Evolutionary conservation across 2,113 vertebrate species (phyloP).

Genomic region (Stigmatopora nigra): DNA sequence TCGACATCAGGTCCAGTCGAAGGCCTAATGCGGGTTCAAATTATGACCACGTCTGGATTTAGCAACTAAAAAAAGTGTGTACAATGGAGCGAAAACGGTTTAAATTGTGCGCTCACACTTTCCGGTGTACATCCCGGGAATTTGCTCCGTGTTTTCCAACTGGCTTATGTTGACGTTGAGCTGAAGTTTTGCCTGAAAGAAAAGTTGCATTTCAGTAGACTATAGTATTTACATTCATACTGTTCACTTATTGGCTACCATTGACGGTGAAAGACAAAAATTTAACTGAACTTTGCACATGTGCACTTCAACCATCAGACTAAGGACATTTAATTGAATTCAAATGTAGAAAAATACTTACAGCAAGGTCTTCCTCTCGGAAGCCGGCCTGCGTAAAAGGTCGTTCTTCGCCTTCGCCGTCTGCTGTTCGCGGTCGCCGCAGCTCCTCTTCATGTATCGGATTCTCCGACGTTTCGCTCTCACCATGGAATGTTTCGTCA

Average conservation of each 20-base stretch:
- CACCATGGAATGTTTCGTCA: slow-evolving; percentile 76
- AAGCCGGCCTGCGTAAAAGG: slow-evolving; percentile 84
- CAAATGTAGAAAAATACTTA: slow-evolving; percentile 26
- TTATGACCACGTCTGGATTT: background rate
- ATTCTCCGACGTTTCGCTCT: slow-evolving; percentile 54
- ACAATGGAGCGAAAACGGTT: background rate
- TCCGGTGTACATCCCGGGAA: slow-evolving; percentile 79
- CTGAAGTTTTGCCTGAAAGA: slow-evolving; percentile 60
- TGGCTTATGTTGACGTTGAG: slow-evolving; percentile 37
- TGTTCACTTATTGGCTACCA: no score
- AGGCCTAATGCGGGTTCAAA: slow-evolving; percentile 67
- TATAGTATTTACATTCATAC: no score
- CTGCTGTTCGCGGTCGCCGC: slow-evolving; percentile 83
- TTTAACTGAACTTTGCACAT: no score
- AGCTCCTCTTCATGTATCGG: slow-evolving; percentile 73
- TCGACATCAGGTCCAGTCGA: slow-evolving; percentile 77
- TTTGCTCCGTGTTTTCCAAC: slow-evolving; percentile 50
- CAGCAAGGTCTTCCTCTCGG: slow-evolving; percentile 61
- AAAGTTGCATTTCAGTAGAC: background rate
- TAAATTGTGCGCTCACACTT: slow-evolving; percentile 74
- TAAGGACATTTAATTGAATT: no score
- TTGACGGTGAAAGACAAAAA: no score
- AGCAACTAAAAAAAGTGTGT: background rate
- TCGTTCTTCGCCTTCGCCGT: slow-evolving; percentile 81
- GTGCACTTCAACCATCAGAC: no score